Conservation (phyloP, 2,888 invertebrate species). For the Rutpela maculata region DNA sequence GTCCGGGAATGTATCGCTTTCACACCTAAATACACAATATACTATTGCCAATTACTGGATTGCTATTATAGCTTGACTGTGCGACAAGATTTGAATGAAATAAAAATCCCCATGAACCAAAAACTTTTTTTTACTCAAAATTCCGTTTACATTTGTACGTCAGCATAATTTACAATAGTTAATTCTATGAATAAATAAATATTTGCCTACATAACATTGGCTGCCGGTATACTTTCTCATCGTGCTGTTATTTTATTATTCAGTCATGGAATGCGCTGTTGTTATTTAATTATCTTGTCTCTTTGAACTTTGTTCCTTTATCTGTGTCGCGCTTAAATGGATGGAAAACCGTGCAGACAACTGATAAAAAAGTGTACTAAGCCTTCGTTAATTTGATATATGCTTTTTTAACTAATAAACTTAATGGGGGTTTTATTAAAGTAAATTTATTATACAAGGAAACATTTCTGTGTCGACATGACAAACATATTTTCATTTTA, state of each 20-base stretch:
- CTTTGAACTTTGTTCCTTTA: slow-evolving; percentile 39
- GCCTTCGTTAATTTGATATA: slow-evolving; percentile 26
- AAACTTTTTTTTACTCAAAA: too few relatives aligned
- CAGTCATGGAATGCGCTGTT: slow-evolving; percentile 34
- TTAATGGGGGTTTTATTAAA: slow-evolving; percentile 12
- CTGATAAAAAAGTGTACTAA: slow-evolving; percentile 16
- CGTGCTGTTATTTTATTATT: slow-evolving; percentile 28
- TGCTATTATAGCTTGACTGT: too few relatives aligned
- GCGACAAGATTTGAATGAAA: too few relatives aligned
- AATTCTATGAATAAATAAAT: neutral
- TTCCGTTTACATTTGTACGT: too few relatives aligned
- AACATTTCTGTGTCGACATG: neutral
- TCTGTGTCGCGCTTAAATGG: slow-evolving; percentile 34
- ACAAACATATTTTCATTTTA: slow-evolving; percentile 21
- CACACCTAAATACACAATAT: too few relatives aligned
- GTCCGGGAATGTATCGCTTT: too few relatives aligned
- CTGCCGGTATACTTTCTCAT: slow-evolving; percentile 11
- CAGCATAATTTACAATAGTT: neutral
- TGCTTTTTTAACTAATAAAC: slow-evolving; percentile 30
- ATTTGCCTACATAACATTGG: slow-evolving; percentile 18
- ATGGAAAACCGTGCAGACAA: slow-evolving; percentile 23
- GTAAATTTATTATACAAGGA: slow-evolving; percentile 3
- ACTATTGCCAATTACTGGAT: too few relatives aligned
- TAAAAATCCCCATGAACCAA: too few relatives aligned
- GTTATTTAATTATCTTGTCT: slow-evolving; percentile 41